Evolutionary conservation across 2,888 invertebrate genomes (phyloP), one percentile per base, ranked within the genome.

Genomic region (Oligia strigilis): DNA sequence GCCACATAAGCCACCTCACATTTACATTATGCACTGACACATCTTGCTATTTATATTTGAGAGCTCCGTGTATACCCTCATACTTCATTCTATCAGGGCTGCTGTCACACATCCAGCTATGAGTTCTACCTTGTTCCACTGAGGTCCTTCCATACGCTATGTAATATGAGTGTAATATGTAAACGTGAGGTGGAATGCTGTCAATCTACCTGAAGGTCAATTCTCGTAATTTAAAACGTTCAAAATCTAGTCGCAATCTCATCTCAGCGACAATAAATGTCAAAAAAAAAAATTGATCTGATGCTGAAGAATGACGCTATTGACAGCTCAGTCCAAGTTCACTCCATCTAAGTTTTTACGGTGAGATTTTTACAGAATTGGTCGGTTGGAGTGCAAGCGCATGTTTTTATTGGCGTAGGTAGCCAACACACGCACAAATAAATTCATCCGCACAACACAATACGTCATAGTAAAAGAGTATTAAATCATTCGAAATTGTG

Each of bases 401-500:
- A 66, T 36, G 49, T 73, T 70, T 81, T 81, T 73, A 80, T 71
- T 62, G 71, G 40, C 74, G 66, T 67, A 73, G 66, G 72, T 67
- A 78, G 72, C 74, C 58, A 66, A 69, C 60, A 82, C 49, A 74
- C 74, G 49, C 65, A 71, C 49, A 77, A 74, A 85, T 81, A 75
- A 81, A 87, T 81, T 74, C 40, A 73, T 70, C 62, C 74, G 66
- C 72, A 69, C 78, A 84, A 83, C 72, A 69, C 81, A 84, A 86
- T 87, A 77, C 66, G 78, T 87, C 81, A 78, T 70, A 65, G 49
- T 66, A 69, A 78, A 85, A 84, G 83, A 77, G 77, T 78, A 77
- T 87, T 86, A 87, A 87, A 86, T 86, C 86, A 87, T 87, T 77
- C 84, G 78, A 84, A 86, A 87, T 87, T 87, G 87, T 87, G 87